Evolutionary conservation across 2,888 invertebrate species (phyloP), one percentile per base, ranked within the genome.

Genomic region (Megamerina dolium): DNA sequence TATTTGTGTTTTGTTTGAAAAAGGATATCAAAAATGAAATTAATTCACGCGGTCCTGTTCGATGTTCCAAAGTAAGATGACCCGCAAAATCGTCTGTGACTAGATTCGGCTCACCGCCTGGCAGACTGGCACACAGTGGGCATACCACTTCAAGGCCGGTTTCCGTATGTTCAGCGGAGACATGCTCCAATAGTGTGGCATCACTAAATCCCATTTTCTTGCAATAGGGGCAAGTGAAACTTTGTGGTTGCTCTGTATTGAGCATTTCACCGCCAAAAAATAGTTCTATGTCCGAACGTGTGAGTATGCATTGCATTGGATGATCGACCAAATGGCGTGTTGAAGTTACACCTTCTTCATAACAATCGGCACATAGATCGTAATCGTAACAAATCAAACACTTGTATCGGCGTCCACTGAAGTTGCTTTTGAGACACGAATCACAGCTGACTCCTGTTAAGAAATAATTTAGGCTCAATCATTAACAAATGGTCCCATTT

Each of bases 301-400:
- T 95, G 67, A 97, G 81, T 64, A 97, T 95, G 74, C 96, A 96
- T 77, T 99, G 97, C 90, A 99, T 93, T 46, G 97, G 93, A 77
- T 99, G 97, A 74, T 94, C 93, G 61, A 87, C 85, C 58, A 89
- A 86, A 74, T 99, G 97, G 63, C 92, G 82, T 56, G 90, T 88
- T 60, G 88, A 89, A 52, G 87, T 88, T 54, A 88, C 88, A 63
- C 90, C 90, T 61, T 85, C 84, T 73, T 96, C 94, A 74, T 90
- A 95, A 74, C 96, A 97, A 63, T 85, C 82, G 64, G 93, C 89
- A 77, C 97, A 99, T 64, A 99, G 80, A 78, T 99, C 97, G 78
- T 95, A 99, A 78, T 99, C 97, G 75, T 92, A 95, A 77, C 97
- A 99, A 66, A 95, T 86, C 73, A 99, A 82, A 79, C 97, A 99